phyloP scores from a whole-genome alignment of 2,113 vertebrate species.

The Tachysurus fulvidraco region DNA sequence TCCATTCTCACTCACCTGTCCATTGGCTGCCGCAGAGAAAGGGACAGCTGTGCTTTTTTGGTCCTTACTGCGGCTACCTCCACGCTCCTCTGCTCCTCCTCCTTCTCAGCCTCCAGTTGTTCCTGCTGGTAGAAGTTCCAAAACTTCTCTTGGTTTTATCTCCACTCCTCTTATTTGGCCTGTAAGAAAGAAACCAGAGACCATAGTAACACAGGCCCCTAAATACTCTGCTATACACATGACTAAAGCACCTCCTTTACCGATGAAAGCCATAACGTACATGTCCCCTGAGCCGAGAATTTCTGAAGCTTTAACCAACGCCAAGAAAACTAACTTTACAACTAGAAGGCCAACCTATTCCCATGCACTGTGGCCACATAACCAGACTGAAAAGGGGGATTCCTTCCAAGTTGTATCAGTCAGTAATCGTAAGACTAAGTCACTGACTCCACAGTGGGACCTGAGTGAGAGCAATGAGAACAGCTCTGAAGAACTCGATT shows the following conservation, averaged over 20 bases:
- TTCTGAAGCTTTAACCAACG: conserved; percentile 15
- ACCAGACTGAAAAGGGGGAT: conserved; percentile 30
- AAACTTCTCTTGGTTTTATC: conserved; percentile 77
- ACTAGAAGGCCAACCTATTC: conserved; percentile 23
- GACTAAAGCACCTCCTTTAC: conserved; percentile 64
- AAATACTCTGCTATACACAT: conserved; percentile 59
- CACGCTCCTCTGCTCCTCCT: conserved; percentile 32
- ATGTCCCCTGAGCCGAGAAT: conserved; percentile 27
- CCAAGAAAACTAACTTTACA: conserved; percentile 46
- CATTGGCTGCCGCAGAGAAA: conserved; percentile 48
- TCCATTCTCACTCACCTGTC: conserved; percentile 41
- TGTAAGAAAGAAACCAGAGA: conserved; percentile 71
- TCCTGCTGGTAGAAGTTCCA: conserved; percentile 53
- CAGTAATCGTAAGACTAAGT: conserved; percentile 69
- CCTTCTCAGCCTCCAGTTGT: conserved; percentile 41
- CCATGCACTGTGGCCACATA: conserved; percentile 42
- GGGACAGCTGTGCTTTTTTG: conserved; percentile 52
- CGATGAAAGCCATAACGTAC: conserved; percentile 16
- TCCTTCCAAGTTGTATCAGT: conserved; percentile 44
- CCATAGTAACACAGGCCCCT: conserved; percentile 32
- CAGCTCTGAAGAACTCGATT: conserved; percentile 50
- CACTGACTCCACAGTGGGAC: conserved; percentile 49
- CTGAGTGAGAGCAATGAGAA: conserved; percentile 41
- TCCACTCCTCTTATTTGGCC: conserved; percentile 81
- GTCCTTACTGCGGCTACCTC: conserved; percentile 46